Evolutionary conservation across 2,113 vertebrate genomes (phyloP).

Genomic region (Hoplias malabaricus): DNA sequence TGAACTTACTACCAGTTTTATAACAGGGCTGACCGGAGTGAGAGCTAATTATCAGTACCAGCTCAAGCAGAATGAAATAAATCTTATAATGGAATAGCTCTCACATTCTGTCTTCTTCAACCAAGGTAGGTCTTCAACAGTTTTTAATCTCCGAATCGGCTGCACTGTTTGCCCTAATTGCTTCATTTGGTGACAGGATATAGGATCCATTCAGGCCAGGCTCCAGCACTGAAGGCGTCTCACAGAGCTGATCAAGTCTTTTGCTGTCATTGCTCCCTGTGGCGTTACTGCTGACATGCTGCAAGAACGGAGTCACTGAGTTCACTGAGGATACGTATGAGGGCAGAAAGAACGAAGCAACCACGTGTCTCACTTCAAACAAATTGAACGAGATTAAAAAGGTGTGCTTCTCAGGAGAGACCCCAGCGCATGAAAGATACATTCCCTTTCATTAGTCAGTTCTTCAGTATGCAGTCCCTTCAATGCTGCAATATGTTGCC

Average conservation of each 20-base stretch:
- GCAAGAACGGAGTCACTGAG: slow-evolving; percentile 3
- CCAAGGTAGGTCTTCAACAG: background rate
- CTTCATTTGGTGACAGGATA: background rate
- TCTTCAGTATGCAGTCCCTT: background rate
- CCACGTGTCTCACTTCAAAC: background rate
- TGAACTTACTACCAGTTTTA: no score
- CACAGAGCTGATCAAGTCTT: background rate
- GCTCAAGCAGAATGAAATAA: no score
- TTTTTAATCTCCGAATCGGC: background rate
- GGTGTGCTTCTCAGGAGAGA: background rate
- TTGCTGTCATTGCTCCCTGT: background rate
- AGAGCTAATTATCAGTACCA: no score
- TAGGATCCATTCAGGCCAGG: background rate
- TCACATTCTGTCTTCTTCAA: background rate
- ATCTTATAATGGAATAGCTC: no score
- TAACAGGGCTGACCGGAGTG: no score
- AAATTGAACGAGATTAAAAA: background rate
- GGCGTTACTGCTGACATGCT: slow-evolving; percentile 3
- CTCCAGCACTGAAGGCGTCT: no score
- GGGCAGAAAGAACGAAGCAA: background rate
- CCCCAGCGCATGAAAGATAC: background rate
- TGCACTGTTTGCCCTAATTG: background rate
- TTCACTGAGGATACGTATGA: slow-evolving; percentile 3
- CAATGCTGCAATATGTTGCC: background rate
- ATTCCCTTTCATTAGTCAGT: background rate